Percentiles rank a stretch among this genome's conserved stretches.
phyloP scores from a whole-genome alignment of 2,797 vertebrate species.

The Oophaga sylvatica region DNA sequence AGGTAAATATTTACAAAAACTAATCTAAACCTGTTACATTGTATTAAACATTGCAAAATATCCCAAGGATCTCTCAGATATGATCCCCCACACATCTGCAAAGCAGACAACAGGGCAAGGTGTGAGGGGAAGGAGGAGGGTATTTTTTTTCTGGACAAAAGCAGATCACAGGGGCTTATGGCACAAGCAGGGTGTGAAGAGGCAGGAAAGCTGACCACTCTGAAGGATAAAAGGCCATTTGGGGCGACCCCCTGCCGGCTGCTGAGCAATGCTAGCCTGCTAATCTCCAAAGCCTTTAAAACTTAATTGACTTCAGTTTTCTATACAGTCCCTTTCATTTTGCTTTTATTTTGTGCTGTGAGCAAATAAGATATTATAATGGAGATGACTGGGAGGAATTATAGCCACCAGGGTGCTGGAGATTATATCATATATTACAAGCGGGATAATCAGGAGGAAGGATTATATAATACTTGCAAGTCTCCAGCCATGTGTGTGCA shows the following conservation, averaged over 20 bases:
- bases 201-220: not conserved
- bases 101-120: not conserved
- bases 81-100: not conserved
- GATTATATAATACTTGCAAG: not conserved
- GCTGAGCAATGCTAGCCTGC: conserved; percentile 13
- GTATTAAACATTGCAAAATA: not conserved
- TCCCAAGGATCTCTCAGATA: not conserved
- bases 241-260: conserved; percentile 11
- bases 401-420: not conserved
- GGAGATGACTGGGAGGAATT: not conserved
- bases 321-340: conserved; percentile 19
- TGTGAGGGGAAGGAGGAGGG: not conserved
- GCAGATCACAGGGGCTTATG: conserved; percentile 19
- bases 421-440: not conserved
- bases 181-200: conserved; percentile 34
- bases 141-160: conserved; percentile 46
- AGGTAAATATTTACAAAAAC: not conserved
- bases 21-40: not conserved
- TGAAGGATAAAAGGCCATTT: conserved; percentile 55
- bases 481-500: not conserved
- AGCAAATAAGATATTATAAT: conserved; percentile 11
- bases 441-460: not conserved
- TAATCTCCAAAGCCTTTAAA: conserved; percentile 45
- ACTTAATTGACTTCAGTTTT: conserved; percentile 30
- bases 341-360: not conserved